Conservation (phyloP, 2,797 vertebrate genomes). For the Ispidina picta region DNA sequence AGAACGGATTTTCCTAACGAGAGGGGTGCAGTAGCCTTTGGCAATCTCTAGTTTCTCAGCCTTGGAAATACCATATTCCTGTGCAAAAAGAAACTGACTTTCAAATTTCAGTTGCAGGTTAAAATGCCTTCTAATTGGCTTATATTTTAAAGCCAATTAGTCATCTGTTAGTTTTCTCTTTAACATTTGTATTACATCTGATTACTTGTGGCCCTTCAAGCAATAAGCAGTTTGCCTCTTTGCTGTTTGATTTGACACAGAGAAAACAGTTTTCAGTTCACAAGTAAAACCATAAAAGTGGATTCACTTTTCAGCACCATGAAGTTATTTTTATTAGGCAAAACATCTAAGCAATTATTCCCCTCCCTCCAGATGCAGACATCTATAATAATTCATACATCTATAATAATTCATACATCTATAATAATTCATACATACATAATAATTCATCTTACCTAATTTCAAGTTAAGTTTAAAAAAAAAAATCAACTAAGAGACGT, state of each 20-base stretch:
- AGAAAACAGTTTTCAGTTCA: not conserved
- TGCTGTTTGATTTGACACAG: not conserved
- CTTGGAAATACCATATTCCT: slow-evolving; percentile 91
- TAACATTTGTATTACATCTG: not conserved
- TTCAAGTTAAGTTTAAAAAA: not conserved
- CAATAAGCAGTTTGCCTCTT: not conserved
- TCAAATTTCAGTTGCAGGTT: not conserved
- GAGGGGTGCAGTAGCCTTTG: slow-evolving; percentile 90
- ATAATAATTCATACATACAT: too few relatives aligned
- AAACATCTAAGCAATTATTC: not conserved
- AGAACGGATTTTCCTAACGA: slow-evolving; percentile 89
- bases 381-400: not conserved
- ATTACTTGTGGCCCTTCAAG: not conserved
- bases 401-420: too few relatives aligned
- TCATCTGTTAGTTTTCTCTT: not conserved
- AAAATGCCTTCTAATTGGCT: not conserved
- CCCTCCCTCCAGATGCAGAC: rapidly evolving
- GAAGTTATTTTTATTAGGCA: not conserved
- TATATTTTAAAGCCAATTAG: not conserved
- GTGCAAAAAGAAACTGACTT: slow-evolving; percentile 32
- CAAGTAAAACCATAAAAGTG: not conserved
- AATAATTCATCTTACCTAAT: not conserved
- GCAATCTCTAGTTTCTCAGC: slow-evolving; percentile 89
- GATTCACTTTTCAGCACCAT: not conserved
- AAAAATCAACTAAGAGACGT: not conserved